phyloP scores from a whole-genome alignment of 2,888 invertebrate genomes.

The Thysanoteuthis rhombus region DNA sequence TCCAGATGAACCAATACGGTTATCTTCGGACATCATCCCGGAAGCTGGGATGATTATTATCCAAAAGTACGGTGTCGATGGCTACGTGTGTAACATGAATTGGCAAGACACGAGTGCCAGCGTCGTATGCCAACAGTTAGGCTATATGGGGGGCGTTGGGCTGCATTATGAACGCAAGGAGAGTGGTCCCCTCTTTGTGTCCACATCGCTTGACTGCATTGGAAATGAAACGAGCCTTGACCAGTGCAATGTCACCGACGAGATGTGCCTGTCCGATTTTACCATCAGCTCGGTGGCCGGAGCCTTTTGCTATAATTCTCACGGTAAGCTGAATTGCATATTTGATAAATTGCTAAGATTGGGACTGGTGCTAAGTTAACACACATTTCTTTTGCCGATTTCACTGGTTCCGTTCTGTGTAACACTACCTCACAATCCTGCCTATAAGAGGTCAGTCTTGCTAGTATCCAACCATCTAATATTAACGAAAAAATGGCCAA shows the following conservation, averaged over 20 bases:
- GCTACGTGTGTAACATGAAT: constrained; percentile 48
- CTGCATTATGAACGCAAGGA: constrained; percentile 35
- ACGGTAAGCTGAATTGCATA: background rate
- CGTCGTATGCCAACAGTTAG: constrained; percentile 44
- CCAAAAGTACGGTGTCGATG: constrained; percentile 46
- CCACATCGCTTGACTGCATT: constrained; percentile 42
- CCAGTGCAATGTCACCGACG: constrained; percentile 36
- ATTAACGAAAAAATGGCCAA: too few species aligned
- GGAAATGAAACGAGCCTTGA: constrained; percentile 43
- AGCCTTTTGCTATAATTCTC: constrained; percentile 42
- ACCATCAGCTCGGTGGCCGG: constrained; percentile 38
- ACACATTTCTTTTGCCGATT: too few species aligned
- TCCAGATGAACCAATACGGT: background rate
- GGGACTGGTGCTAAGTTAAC: too few species aligned
- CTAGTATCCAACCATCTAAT: too few species aligned
- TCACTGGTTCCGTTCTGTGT: too few species aligned
- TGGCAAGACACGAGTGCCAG: constrained; percentile 49
- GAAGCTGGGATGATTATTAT: constrained; percentile 39
- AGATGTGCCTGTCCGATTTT: constrained; percentile 32
- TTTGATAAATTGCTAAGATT: too few species aligned
- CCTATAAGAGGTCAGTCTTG: too few species aligned
- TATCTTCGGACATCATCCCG: background rate
- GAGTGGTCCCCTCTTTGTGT: constrained; percentile 41
- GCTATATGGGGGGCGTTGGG: constrained; percentile 69
- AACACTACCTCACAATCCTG: too few species aligned